Conservation (phyloP, 2,113 vertebrate species). For the Lophochroa leadbeateri region DNA sequence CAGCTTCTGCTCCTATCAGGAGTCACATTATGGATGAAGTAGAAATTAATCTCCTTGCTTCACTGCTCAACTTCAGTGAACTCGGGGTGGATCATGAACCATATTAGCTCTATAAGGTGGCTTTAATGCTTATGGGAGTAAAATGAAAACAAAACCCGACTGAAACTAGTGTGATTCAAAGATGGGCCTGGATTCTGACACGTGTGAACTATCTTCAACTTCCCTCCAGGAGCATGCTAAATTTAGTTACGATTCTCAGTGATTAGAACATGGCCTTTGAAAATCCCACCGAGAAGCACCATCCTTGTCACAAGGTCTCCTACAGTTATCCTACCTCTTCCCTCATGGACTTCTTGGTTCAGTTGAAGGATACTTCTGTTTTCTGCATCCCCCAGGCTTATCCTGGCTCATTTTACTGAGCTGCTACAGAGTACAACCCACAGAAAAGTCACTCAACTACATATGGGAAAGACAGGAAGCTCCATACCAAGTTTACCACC, state of each 20-base stretch:
- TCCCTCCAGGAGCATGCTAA: not conserved
- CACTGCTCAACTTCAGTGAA: not conserved
- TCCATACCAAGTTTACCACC: not conserved
- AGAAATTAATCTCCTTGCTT: not conserved
- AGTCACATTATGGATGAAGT: not conserved
- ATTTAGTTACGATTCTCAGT: not conserved
- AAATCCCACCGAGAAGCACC: not conserved
- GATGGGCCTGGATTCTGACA: not conserved
- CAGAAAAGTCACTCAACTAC: not conserved
- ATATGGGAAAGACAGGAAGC: not conserved
- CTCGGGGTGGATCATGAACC: not conserved
- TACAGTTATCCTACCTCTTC: not conserved
- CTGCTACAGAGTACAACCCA: not conserved
- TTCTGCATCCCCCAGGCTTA: not conserved
- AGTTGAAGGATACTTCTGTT: not conserved
- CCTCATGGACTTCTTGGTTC: not conserved
- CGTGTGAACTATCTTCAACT: not conserved
- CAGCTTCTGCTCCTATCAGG: not conserved
- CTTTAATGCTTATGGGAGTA: not conserved
- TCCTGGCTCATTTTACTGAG: not conserved
- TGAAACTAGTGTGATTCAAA: not conserved
- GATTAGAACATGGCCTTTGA: not conserved
- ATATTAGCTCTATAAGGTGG: not conserved
- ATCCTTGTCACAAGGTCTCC: not conserved
- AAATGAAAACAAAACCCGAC: not conserved